phyloP scores from a whole-genome alignment of 2,888 invertebrate genomes.

The Rhamnusium bicolor region DNA sequence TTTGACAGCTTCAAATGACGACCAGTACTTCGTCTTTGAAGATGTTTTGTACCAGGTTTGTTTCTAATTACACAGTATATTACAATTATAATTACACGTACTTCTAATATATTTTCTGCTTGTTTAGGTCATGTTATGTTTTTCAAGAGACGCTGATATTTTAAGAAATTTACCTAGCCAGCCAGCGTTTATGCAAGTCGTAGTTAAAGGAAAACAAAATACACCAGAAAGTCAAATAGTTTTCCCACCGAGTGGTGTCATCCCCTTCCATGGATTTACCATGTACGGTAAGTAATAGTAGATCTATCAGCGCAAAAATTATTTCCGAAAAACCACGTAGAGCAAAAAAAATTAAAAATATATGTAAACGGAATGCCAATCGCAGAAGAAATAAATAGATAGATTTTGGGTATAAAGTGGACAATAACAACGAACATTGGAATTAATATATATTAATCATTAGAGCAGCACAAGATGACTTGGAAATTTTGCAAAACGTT shows the following conservation, averaged over 20 bases:
- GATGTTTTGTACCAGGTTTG: constrained; percentile 92
- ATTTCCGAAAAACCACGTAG: too few species aligned
- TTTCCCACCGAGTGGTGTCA: constrained; percentile 95
- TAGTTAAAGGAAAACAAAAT: constrained; percentile 81
- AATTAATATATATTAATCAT: too few species aligned
- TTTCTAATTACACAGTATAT: neutral
- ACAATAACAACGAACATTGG: too few species aligned
- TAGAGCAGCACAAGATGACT: too few species aligned
- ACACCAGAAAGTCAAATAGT: constrained; percentile 80
- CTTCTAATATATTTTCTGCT: too few species aligned
- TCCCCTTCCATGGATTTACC: constrained; percentile 97
- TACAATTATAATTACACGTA: too few species aligned
- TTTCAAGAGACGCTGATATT: constrained; percentile 90
- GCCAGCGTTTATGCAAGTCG: constrained; percentile 80
- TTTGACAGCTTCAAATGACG: constrained; percentile 96
- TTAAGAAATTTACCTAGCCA: constrained; percentile 80
- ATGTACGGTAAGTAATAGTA: constrained; percentile 95
- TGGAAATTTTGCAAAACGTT: too few species aligned
- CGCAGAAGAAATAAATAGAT: too few species aligned
- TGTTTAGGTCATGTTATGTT: constrained; percentile 85
- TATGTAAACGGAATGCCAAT: too few species aligned
- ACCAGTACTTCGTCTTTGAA: constrained; percentile 98
- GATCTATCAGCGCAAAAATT: too few species aligned
- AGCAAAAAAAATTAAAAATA: too few species aligned
- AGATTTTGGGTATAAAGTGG: too few species aligned